phyloP scores from a whole-genome alignment of 2,888 invertebrate genomes.

The Diaprepes abbreviatus region DNA sequence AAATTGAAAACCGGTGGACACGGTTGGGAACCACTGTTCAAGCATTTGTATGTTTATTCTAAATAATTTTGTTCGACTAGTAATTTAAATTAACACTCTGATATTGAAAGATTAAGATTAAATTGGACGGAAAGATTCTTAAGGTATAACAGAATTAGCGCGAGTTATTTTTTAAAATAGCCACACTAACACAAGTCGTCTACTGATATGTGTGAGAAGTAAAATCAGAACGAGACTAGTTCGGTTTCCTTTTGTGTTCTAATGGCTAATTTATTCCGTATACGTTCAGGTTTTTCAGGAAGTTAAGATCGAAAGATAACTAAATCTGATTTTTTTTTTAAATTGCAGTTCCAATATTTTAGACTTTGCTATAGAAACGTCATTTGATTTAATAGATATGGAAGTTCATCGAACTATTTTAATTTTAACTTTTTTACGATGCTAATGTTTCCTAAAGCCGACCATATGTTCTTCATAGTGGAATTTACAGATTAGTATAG shows the following conservation, averaged over 20 bases:
- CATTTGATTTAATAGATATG: background rate
- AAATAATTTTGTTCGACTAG: too few relatives aligned
- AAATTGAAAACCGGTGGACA: too few relatives aligned
- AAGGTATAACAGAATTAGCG: background rate
- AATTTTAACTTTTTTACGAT: too few relatives aligned
- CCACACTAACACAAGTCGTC: background rate
- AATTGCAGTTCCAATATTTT: background rate
- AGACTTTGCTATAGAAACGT: background rate
- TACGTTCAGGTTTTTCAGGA: slow-evolving; percentile 22
- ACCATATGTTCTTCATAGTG: too few relatives aligned
- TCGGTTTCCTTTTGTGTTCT: slow-evolving; percentile 24
- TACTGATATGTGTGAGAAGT: slow-evolving; percentile 17
- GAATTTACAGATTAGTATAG: too few relatives aligned
- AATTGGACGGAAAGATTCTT: too few relatives aligned
- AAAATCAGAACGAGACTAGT: slow-evolving; percentile 19
- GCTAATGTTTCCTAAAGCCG: too few relatives aligned
- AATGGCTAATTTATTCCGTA: slow-evolving; percentile 22
- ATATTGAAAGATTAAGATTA: too few relatives aligned
- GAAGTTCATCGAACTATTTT: background rate
- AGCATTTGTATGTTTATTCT: too few relatives aligned
- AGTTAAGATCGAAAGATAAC: slow-evolving; percentile 12
- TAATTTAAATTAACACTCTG: too few relatives aligned
- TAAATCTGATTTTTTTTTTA: background rate
- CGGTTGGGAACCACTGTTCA: too few relatives aligned
- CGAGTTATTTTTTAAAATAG: slow-evolving; percentile 15